These are phyloP conservation scores for Arctopsyche grandis DNA, from an alignment of 1,140 invertebrate genomes.

Conservation along the genomic window DNA sequence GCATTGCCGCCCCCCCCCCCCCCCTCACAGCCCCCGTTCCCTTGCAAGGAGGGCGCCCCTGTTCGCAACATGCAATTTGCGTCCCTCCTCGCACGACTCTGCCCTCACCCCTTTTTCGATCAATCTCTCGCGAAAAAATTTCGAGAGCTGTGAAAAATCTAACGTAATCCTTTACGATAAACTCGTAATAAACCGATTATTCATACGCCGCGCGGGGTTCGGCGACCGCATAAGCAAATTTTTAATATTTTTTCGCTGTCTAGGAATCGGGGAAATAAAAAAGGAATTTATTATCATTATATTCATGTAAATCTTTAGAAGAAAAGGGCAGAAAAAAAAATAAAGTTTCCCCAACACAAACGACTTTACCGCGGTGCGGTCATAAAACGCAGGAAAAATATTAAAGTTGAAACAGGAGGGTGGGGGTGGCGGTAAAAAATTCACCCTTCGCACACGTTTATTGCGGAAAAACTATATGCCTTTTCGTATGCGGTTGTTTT, in stretches of 20 bases:
- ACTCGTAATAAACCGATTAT: not conserved
- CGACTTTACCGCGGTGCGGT: constrained; percentile 31
- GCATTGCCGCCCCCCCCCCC: not conserved
- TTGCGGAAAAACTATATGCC: constrained; percentile 28
- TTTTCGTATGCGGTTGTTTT: constrained; percentile 21
- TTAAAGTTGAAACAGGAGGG: constrained; percentile 43
- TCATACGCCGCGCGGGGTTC: not conserved
- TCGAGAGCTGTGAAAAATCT: not conserved
- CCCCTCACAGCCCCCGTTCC: not conserved
- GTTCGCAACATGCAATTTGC: constrained; percentile 14
- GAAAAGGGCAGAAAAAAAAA: not conserved
- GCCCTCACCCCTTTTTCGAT: constrained; percentile 7
- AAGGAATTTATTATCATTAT: constrained; percentile 27
- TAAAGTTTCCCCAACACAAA: constrained; percentile 33
- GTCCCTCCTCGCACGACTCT: not conserved
- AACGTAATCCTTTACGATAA: not conserved
- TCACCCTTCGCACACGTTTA: constrained; percentile 19
- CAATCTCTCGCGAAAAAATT: not conserved
- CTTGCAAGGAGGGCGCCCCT: not conserved
- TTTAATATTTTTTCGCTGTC: not conserved
- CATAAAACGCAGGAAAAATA: constrained; percentile 43
- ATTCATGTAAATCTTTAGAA: constrained; percentile 15
- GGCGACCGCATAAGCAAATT: not conserved
- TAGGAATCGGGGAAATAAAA: not conserved
- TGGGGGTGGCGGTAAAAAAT: not conserved